Conservation (phyloP, 2,797 vertebrate species). For the Hylomyscus alleni region DNA sequence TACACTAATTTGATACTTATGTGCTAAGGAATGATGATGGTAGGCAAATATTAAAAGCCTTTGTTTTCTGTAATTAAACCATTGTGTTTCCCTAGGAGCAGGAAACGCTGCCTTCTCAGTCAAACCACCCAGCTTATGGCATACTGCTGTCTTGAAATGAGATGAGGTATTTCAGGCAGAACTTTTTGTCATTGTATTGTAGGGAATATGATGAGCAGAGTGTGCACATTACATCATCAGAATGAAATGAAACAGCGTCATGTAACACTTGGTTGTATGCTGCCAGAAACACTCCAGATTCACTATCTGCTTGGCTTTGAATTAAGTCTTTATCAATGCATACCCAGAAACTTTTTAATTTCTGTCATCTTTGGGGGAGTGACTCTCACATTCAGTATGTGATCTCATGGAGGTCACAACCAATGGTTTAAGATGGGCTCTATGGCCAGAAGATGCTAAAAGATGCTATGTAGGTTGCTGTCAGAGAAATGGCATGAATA, state of each 20-base stretch:
- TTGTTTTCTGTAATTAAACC: background rate
- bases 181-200: background rate
- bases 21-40: background rate
- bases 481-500: background rate
- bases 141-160: background rate
- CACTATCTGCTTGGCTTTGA: background rate
- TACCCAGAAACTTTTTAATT: background rate
- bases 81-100: background rate
- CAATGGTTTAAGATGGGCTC: background rate
- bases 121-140: background rate
- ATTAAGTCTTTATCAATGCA: background rate
- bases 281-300: background rate
- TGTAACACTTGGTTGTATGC: background rate
- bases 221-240: background rate
- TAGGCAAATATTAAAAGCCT: background rate
- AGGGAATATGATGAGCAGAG: background rate
- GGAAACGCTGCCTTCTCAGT: background rate
- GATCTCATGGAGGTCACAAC: background rate
- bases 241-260: background rate
- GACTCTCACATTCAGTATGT: background rate
- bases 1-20: conserved; percentile 11
- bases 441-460: background rate
- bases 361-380: background rate
- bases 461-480: background rate
- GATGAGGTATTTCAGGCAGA: background rate